These are phyloP conservation scores for Diuraphis noxia DNA, from an alignment of 1,140 invertebrate species.

Conservation along the genomic window DNA sequence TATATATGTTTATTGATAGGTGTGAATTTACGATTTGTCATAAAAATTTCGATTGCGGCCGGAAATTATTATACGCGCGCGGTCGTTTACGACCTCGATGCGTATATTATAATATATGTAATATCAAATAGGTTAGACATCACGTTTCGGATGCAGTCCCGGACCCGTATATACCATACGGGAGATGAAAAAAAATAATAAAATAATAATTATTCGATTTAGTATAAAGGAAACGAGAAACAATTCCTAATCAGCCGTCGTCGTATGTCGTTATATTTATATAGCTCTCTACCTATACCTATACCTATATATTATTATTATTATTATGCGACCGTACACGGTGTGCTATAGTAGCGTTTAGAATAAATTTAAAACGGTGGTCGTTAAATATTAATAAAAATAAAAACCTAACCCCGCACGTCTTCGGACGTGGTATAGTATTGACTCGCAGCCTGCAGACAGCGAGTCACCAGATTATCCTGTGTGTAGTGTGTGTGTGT, in stretches of 20 bases:
- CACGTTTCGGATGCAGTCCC: background rate
- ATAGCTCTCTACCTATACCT: too few relatives aligned
- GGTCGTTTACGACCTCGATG: background rate
- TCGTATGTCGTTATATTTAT: background rate
- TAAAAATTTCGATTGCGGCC: conserved; percentile 22
- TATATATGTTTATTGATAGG: background rate
- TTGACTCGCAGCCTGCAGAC: background rate
- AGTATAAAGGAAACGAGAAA: background rate
- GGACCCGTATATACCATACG: background rate
- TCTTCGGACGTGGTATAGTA: background rate
- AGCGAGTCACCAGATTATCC: background rate
- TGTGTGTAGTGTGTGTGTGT: too few relatives aligned
- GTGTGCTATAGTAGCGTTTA: background rate
- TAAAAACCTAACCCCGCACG: background rate
- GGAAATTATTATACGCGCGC: background rate
- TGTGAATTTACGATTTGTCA: conserved; percentile 34
- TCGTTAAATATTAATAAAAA: background rate
- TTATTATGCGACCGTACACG: background rate
- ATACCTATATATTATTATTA: background rate
- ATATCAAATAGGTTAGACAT: background rate
- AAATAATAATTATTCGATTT: background rate
- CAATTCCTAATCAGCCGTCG: background rate
- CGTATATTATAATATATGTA: background rate
- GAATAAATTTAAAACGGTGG: background rate
- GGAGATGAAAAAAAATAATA: background rate